phyloP scores from a whole-genome alignment of 92 coral and sea anemone genomes.

The Porites rus region DNA sequence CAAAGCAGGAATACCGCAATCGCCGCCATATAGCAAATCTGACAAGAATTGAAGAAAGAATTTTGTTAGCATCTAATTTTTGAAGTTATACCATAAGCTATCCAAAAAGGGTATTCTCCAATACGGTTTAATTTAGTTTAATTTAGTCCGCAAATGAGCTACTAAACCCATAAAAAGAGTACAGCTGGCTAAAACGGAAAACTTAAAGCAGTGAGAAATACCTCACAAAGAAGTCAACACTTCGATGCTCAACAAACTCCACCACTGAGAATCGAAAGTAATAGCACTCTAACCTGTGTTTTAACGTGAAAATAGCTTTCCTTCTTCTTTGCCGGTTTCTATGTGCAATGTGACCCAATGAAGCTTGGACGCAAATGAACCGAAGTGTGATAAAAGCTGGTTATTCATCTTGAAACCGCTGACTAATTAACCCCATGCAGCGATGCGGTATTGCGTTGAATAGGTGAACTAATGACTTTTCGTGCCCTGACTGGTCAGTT shows the following conservation, averaged over 20 bases:
- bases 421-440: conserved; percentile 38
- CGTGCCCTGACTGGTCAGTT: too few species aligned
- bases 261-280: too few species aligned
- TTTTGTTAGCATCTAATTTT: neutral
- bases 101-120: too few species aligned
- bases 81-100: neutral
- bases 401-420: conserved; percentile 33
- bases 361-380: conserved; percentile 4
- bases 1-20: neutral
- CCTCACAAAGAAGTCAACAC: neutral
- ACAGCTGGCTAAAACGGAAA: neutral
- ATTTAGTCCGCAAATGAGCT: neutral
- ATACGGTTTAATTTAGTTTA: neutral
- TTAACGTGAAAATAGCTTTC: neutral
- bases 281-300: neutral
- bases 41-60: neutral
- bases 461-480: neutral
- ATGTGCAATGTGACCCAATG: neutral
- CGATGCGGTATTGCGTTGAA: neutral
- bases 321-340: neutral
- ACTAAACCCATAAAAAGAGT: neutral
- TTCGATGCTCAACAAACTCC: too few species aligned
- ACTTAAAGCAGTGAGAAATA: neutral
- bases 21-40: neutral
- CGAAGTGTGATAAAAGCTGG: conserved; percentile 22